Base-by-base conservation (phyloP, 2,888 invertebrate genomes). In the Helobdella robusta region DNA sequence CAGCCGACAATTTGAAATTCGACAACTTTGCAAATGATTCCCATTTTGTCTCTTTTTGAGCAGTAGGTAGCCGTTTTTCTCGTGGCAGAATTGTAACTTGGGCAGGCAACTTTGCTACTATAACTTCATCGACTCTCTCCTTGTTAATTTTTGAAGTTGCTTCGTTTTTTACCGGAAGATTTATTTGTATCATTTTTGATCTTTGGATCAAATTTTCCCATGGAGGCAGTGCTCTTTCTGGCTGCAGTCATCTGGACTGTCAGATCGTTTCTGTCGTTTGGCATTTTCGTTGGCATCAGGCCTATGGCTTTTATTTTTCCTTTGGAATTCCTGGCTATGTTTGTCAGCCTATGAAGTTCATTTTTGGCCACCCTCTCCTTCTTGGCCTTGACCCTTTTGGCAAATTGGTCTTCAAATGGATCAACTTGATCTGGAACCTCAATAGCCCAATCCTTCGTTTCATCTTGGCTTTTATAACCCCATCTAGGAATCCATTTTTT, bases 361-460 rank as follows among this genome's bases (percentile, higher is more conserved):
- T 98, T 98, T 81, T 97, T 98, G 1, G 94, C 91, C 0, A 89
- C 86, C 73, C 88, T 86, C 77, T 98, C 98, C 59, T 86, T 85
- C 76, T 94, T 94, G 25, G 85, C 85, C 70, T 85, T 84, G 0
- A 84, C 83, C 74, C 87, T 86, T 76, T 90, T 89, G 62, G 86
- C 87, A 82, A 93, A 93, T 83, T 89, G 89, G 79, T 98, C 94
- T 72, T 88, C 88, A 82, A 87, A 76, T 2, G 82, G 82, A 75
- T 84, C 83, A 75, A 86, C 85, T 80, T 89, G 88, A 69, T 86
- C 85, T 0, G 93, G 93, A 0, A 97, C 89, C 81, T 95, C 95
- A 68, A 95, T 83, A 4, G 93, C 80, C 97, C 97, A 98, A 74
- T 93, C 89, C 78, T 91, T 91, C 70, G 90, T 87, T 68, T 89